Percentiles rank a stretch among this genome's conserved stretches.
Conservation (phyloP, 2,113 vertebrate genomes). For the Tenrec ecaudatus region DNA sequence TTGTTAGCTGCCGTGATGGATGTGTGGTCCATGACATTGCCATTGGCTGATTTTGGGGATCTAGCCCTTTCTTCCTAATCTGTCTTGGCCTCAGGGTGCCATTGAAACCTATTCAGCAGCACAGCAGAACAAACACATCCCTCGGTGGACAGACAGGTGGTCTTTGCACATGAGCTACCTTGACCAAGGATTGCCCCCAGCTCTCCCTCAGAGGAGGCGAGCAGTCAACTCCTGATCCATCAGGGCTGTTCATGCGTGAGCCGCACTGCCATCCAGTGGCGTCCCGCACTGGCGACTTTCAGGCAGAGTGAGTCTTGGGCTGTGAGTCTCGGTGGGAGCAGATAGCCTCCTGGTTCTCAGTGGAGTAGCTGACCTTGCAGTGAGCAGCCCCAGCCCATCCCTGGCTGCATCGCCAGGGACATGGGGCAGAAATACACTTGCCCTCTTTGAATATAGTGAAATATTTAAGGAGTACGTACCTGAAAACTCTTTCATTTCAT, state of each 20-base stretch:
- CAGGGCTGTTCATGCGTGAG: background rate
- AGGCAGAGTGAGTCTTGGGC: too few relatives aligned
- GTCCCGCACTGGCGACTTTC: too few relatives aligned
- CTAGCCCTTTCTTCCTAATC: background rate
- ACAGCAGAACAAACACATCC: background rate
- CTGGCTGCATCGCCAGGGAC: background rate
- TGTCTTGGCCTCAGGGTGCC: background rate
- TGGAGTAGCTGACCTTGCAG: too few relatives aligned
- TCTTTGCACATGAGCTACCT: background rate
- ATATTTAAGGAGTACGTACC: background rate
- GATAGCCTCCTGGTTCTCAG: too few relatives aligned
- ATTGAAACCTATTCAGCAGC: background rate
- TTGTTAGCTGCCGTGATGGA: background rate
- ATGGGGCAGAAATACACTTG: slow-evolving; percentile 16
- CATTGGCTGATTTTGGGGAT: background rate
- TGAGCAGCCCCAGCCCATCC: too few relatives aligned
- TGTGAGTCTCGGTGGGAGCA: too few relatives aligned
- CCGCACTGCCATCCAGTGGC: too few relatives aligned
- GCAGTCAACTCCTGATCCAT: too few relatives aligned
- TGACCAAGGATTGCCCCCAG: background rate
- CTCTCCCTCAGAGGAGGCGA: background rate
- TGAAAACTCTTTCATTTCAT: background rate
- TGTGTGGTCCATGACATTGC: background rate
- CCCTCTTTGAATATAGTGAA: slow-evolving; percentile 1
- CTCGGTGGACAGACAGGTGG: background rate